phyloP scores from a whole-genome alignment of 2,888 invertebrate genomes.

The Drosophila antonietae region DNA sequence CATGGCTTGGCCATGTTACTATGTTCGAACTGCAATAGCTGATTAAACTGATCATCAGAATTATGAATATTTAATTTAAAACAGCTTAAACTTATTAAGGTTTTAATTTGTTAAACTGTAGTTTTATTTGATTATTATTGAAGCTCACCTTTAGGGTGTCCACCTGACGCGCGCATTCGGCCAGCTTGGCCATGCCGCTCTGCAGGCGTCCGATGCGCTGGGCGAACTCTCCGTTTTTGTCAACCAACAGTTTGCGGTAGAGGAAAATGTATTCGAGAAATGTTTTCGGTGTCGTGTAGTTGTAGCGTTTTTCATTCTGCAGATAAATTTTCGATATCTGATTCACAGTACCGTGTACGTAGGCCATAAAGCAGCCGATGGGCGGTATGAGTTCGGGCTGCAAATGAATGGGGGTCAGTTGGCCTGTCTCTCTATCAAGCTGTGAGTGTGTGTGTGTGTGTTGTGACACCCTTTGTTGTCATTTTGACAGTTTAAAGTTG shows the following conservation, averaged over 20 bases:
- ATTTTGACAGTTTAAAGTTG: constrained; percentile 56
- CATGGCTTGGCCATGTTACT: too few relatives aligned
- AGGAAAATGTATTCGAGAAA: constrained; percentile 97
- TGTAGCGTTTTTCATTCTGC: constrained; percentile 94
- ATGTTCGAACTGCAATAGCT: too few relatives aligned
- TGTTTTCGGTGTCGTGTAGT: constrained; percentile 99
- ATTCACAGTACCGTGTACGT: constrained; percentile 95
- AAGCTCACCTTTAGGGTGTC: constrained; percentile 91
- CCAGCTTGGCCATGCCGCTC: constrained; percentile 94
- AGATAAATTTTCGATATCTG: constrained; percentile 93
- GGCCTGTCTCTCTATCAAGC: constrained; percentile 12
- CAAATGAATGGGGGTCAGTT: constrained; percentile 51
- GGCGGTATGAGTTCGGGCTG: constrained; percentile 87
- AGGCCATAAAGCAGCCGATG: constrained; percentile 96
- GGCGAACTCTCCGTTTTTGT: constrained; percentile 89
- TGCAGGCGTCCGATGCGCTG: constrained; percentile 93
- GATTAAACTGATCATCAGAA: too few relatives aligned
- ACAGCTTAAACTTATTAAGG: neutral
- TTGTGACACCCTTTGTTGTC: too few relatives aligned
- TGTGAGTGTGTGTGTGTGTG: constrained; percentile 11
- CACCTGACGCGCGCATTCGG: constrained; percentile 94
- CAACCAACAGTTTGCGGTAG: constrained; percentile 90
- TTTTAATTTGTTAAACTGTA: neutral
- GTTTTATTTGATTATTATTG: neutral
- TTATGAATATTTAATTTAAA: too few relatives aligned